These are phyloP conservation scores for Spilogale gracilis DNA, from an alignment of 2,113 vertebrate species.

Conservation along the genomic window DNA sequence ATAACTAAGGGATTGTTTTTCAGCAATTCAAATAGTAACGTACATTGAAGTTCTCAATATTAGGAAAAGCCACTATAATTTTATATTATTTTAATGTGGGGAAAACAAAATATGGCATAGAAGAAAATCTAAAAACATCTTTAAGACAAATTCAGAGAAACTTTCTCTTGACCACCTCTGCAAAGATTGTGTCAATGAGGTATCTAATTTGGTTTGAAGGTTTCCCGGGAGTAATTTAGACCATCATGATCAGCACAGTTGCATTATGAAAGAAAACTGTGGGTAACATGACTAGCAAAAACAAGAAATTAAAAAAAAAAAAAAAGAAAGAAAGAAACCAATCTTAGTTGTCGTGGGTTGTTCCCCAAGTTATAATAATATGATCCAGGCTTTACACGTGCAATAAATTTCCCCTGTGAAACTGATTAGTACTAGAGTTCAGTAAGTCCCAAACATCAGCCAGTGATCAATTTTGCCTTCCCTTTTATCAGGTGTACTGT, in stretches of 20 bases:
- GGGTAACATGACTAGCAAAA: not conserved
- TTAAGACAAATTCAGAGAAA: not conserved
- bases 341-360: not conserved
- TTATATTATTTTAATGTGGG: not conserved
- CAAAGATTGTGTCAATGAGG: not conserved
- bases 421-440: not conserved
- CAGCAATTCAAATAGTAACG: not conserved
- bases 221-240: not conserved
- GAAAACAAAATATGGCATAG: constrained; percentile 3
- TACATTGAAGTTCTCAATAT: not conserved
- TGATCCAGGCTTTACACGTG: not conserved
- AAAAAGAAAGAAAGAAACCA: not conserved
- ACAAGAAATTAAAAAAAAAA: not conserved
- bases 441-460: not conserved
- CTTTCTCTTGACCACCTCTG: not conserved
- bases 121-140: constrained; percentile 41
- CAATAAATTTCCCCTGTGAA: not conserved
- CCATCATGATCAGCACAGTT: not conserved
- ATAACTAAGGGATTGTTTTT: not conserved
- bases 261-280: not conserved
- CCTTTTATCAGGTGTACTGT: not conserved
- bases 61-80: not conserved
- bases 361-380: not conserved
- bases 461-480: not conserved
- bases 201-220: not conserved